Base-by-base conservation (phyloP, 1,140 invertebrate species). In the Agraylea sexmaculata region DNA sequence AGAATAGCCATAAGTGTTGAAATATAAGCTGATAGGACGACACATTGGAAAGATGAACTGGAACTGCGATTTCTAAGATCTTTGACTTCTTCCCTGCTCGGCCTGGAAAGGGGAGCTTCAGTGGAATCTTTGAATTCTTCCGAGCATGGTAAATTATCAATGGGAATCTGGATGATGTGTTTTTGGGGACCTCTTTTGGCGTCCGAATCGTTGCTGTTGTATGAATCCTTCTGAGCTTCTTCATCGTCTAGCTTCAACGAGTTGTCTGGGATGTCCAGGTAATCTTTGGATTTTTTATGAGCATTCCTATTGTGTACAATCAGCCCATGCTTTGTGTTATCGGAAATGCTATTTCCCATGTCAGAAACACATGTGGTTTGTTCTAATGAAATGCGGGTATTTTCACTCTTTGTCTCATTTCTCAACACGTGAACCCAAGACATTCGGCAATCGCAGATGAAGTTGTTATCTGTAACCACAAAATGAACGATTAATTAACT, bases 361-460 rank as follows among this genome's bases (percentile, higher is more conserved):
- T n/a, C n/a, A n/a, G n/a, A n/a, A n/a, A n/a, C n/a, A n/a, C 81
- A 85, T 40, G 71, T 74, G 21, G 82, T 66, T 28, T 74, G 65
- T 30, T 80, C 75, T 29, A 84, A 61, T 18, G 75, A 72, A 41
- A 71, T 69, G 44, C 71, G 71, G 40, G 83, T 71, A 51, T 72
- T 71, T 41, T 66, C 59, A 53, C 78, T 80, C 55, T 74, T 74
- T 42, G 81, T 83, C 43, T 81, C 77, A 56, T 82, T 82, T 45
- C 72, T 71, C 40, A 86, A 58, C 23, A 65, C 64, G 58, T 79
- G 77, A 59, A 84, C 76, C 82, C 81, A 86, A 37, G 75, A 69
- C 41, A 85, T 62, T 43, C 79, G 74, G 56, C 80, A 84, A 67
- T 85, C 79, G 60, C 83, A 86, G 43, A 75, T 69, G 62, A 86